phyloP scores from a whole-genome alignment of 2,888 invertebrate genomes.

The Dryococelus australis region DNA sequence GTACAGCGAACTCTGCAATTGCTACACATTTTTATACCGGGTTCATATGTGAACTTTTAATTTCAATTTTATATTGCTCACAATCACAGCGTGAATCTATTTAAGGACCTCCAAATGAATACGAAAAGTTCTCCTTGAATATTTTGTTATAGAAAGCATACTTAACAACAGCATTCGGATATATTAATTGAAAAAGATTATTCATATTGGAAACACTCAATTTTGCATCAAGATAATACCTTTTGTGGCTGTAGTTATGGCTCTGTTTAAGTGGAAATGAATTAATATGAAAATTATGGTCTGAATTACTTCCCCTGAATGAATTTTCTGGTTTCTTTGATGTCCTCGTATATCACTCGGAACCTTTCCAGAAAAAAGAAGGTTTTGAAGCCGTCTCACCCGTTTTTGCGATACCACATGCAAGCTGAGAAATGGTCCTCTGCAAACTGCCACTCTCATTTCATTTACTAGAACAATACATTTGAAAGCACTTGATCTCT shows the following conservation, averaged over 20 bases:
- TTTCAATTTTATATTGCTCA: neutral
- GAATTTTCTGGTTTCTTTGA: conserved; percentile 5
- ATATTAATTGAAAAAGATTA: neutral
- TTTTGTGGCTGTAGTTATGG: neutral
- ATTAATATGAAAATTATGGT: neutral
- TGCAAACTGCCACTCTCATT: neutral
- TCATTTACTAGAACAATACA: neutral
- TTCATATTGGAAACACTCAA: conserved; percentile 19
- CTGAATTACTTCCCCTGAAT: conserved; percentile 25
- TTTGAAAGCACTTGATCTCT: conserved; percentile 3
- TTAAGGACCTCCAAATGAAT: neutral
- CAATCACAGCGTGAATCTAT: neutral
- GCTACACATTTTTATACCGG: neutral
- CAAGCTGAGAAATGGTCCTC: neutral
- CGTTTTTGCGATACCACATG: conserved; percentile 17
- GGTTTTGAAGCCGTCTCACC: neutral
- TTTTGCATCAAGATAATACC: neutral
- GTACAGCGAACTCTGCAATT: neutral
- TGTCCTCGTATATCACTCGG: neutral
- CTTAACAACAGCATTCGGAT: neutral
- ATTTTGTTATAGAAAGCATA: neutral
- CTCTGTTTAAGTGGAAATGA: conserved; percentile 24
- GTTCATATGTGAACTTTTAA: neutral
- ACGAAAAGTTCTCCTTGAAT: neutral
- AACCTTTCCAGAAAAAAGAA: conserved; percentile 19